A percentile compares a stretch with the other conserved stretches of the same genome.
Conservation (phyloP, 2,888 invertebrate species). For the Drosophila paracracens region DNA sequence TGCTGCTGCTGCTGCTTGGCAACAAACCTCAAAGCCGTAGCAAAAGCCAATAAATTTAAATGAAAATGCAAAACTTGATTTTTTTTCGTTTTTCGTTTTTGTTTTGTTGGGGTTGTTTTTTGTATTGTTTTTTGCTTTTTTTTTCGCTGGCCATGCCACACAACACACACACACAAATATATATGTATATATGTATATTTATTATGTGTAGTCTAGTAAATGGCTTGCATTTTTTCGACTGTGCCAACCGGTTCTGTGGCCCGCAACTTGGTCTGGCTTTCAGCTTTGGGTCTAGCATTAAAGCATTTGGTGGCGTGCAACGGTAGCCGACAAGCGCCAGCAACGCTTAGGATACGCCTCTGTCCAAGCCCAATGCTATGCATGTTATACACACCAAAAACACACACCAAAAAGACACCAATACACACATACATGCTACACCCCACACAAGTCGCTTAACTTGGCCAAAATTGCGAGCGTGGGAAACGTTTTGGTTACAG, state of each 20-base stretch:
- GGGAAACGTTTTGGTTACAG: constrained; percentile 43
- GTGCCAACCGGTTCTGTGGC: constrained; percentile 45
- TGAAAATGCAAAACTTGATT: constrained; percentile 81
- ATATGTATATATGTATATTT: background rate
- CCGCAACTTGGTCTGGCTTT: constrained; percentile 12
- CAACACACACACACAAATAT: background rate
- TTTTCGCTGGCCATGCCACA: background rate
- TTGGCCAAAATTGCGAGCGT: constrained; percentile 52
- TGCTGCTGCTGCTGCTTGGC: constrained; percentile 44
- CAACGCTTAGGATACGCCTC: constrained; percentile 49
- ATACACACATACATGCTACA: background rate
- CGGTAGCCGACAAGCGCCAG: constrained; percentile 75
- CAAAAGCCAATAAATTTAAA: constrained; percentile 70
- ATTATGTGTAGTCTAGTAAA: constrained; percentile 4
- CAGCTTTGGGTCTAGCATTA: constrained; percentile 19
- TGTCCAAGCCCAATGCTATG: constrained; percentile 47
- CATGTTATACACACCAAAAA: constrained; percentile 46
- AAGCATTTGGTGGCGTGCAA: constrained; percentile 60
- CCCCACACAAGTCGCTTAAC: constrained; percentile 11
- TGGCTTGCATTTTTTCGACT: constrained; percentile 33
- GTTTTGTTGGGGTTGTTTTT: constrained; percentile 47
- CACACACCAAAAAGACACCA: constrained; percentile 5
- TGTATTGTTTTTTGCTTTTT: background rate
- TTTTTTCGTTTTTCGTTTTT: constrained; percentile 28
- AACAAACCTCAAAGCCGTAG: constrained; percentile 41